phyloP scores from a whole-genome alignment of 2,888 invertebrate genomes.

The Agrypnus murinus region DNA sequence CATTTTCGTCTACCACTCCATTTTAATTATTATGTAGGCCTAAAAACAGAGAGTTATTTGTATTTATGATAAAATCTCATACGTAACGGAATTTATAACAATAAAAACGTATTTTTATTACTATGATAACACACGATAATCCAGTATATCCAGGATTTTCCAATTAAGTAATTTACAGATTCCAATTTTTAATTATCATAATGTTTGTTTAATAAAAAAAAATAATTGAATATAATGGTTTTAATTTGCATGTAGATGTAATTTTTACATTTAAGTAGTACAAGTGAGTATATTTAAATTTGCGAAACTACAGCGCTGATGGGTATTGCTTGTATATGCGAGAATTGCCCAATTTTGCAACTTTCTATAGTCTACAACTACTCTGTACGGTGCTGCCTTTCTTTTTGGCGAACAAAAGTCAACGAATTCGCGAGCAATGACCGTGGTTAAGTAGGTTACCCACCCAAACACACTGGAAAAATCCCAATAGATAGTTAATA shows the following conservation, averaged over 20 bases:
- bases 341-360: constrained; percentile 59
- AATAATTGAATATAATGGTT: not conserved
- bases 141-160: too few relatives aligned
- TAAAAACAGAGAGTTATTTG: too few relatives aligned
- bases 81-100: too few relatives aligned
- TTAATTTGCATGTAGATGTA: constrained; percentile 1
- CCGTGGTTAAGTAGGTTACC: constrained; percentile 60
- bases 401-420: constrained; percentile 57
- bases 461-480: constrained; percentile 54
- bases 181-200: too few relatives aligned
- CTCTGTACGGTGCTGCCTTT: constrained; percentile 57
- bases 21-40: too few relatives aligned
- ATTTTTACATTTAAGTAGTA: constrained; percentile 20
- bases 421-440: constrained; percentile 59
- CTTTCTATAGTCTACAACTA: constrained; percentile 47
- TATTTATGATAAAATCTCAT: too few relatives aligned
- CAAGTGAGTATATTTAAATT: constrained; percentile 25
- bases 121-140: too few relatives aligned
- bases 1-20: not conserved
- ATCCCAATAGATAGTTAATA: constrained; percentile 34
- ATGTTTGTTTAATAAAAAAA: not conserved
- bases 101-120: too few relatives aligned
- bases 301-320: constrained; percentile 35
- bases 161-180: too few relatives aligned
- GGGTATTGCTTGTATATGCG: constrained; percentile 31